phyloP scores from a whole-genome alignment of 2,888 invertebrate genomes.

The Drosophila mulleri region DNA sequence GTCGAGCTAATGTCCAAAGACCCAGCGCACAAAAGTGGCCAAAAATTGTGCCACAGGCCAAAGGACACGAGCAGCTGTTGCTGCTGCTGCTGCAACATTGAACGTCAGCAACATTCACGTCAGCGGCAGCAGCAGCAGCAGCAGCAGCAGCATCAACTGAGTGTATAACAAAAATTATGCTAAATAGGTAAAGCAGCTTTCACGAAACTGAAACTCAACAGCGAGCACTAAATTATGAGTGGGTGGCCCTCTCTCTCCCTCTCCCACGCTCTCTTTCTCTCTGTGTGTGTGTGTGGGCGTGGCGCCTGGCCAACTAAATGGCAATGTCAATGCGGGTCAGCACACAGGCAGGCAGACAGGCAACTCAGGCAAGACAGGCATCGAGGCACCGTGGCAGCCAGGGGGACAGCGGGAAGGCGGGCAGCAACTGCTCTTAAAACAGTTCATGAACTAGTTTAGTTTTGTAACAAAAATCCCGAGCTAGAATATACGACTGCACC shows the following conservation, averaged over 20 bases:
- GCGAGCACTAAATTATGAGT: conserved; percentile 68
- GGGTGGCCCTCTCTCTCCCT: background rate
- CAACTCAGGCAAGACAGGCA: conserved; percentile 1
- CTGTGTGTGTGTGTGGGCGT: conserved; percentile 9
- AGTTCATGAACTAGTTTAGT: conserved; percentile 20
- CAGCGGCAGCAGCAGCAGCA: conserved; percentile 28
- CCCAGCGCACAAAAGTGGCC: conserved; percentile 53
- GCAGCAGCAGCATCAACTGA: conserved; percentile 46
- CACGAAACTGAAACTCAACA: conserved; percentile 72
- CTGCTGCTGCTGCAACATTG: conserved; percentile 29
- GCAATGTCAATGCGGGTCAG: conserved; percentile 67
- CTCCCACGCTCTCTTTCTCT: no score
- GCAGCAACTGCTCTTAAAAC: conserved; percentile 21
- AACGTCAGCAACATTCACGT: conserved; percentile 24
- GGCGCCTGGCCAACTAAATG: conserved; percentile 47
- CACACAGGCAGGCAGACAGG: conserved; percentile 27
- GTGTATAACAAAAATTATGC: conserved; percentile 74
- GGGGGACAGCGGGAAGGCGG: conserved; percentile 13
- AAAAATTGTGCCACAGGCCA: conserved; percentile 48
- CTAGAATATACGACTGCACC: background rate
- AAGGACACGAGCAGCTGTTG: conserved; percentile 38
- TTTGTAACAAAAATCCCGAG: background rate
- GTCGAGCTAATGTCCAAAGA: conserved; percentile 55
- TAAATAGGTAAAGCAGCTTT: conserved; percentile 78
- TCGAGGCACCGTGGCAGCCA: background rate